Evolutionary conservation across 1,140 invertebrate genomes (phyloP).

Genomic region (Holcopasites calliopsidis): DNA sequence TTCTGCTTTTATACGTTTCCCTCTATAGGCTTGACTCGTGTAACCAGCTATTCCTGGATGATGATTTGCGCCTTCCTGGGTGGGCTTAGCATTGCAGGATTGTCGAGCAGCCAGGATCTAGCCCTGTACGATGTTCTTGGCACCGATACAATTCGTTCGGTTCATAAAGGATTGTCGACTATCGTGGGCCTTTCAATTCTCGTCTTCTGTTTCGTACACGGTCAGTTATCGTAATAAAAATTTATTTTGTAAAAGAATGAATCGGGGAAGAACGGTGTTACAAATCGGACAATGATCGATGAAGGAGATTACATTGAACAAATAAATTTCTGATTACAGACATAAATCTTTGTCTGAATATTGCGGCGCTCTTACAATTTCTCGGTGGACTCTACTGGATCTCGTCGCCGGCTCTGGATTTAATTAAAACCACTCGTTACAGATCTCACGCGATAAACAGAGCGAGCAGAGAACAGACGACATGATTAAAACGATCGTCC

Average conservation of each 20-base stretch:
- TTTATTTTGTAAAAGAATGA: slow-evolving; percentile 12
- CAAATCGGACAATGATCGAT: neutral
- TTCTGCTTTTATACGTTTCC: neutral
- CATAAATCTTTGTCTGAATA: slow-evolving; percentile 22
- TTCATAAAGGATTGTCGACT: slow-evolving; percentile 42
- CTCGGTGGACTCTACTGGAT: slow-evolving; percentile 55
- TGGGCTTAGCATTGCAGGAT: slow-evolving; percentile 26
- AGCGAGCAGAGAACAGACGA: neutral
- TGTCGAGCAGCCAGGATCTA: slow-evolving; percentile 42
- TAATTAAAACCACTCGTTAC: slow-evolving; percentile 11
- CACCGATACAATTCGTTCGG: neutral
- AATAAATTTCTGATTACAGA: slow-evolving; percentile 33
- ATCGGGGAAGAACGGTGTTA: neutral
- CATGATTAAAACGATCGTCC: neutral
- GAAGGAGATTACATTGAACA: neutral
- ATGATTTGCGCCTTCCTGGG: slow-evolving; percentile 32
- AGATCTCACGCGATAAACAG: neutral
- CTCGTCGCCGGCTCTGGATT: slow-evolving; percentile 15
- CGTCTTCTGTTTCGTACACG: slow-evolving; percentile 32
- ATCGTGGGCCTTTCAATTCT: slow-evolving; percentile 43
- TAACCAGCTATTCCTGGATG: slow-evolving; percentile 11
- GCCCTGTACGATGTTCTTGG: slow-evolving; percentile 48
- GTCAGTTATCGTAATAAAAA: slow-evolving; percentile 43
- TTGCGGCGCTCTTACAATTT: slow-evolving; percentile 37
- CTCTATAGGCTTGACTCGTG: slow-evolving; percentile 35